A percentile compares a stretch with the other conserved stretches of the same genome.
These are phyloP conservation scores for Paramuricea clavata DNA, from an alignment of 92 coral and sea anemone species.

Conservation along the genomic window DNA sequence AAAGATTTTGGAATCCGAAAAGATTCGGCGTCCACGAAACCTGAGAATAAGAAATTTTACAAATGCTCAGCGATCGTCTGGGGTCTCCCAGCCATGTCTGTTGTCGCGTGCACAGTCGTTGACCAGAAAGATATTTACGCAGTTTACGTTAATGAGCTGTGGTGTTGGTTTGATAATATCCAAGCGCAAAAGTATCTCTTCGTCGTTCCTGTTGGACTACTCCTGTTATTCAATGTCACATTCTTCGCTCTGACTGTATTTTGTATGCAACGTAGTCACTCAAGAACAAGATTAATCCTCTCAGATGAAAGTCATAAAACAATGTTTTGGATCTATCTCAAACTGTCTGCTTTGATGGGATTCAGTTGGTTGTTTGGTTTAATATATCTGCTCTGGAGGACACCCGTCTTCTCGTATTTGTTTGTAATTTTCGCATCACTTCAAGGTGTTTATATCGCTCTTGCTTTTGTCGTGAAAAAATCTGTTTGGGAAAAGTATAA, in stretches of 20 bases:
- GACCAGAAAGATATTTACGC: not conserved
- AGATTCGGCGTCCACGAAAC: too few species aligned
- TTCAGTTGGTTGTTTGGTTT: constrained; percentile 36
- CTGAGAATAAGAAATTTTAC: not conserved
- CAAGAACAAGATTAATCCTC: not conserved
- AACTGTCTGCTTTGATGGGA: constrained; percentile 31
- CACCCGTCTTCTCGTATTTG: not conserved
- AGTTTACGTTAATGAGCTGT: constrained; percentile 9
- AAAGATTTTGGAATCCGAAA: not conserved
- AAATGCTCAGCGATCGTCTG: constrained; percentile 21
- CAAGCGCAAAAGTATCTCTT: constrained; percentile 9
- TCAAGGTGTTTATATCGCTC: constrained; percentile 24
- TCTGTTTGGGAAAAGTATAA: not conserved
- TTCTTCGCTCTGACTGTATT: not conserved
- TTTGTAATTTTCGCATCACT: constrained; percentile 10
- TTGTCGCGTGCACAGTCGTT: not conserved
- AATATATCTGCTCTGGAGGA: not conserved
- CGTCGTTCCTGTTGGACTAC: constrained; percentile 12
- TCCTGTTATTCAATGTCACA: not conserved
- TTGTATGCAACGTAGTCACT: not conserved
- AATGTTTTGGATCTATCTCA: constrained; percentile 20
- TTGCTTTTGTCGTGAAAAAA: constrained; percentile 17
- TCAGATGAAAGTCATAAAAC: not conserved
- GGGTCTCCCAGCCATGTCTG: constrained; percentile 22
- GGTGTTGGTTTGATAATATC: constrained; percentile 24